Evolutionary conservation across 2,113 vertebrate genomes (phyloP).

Genomic region (Anoplopoma fimbria): DNA sequence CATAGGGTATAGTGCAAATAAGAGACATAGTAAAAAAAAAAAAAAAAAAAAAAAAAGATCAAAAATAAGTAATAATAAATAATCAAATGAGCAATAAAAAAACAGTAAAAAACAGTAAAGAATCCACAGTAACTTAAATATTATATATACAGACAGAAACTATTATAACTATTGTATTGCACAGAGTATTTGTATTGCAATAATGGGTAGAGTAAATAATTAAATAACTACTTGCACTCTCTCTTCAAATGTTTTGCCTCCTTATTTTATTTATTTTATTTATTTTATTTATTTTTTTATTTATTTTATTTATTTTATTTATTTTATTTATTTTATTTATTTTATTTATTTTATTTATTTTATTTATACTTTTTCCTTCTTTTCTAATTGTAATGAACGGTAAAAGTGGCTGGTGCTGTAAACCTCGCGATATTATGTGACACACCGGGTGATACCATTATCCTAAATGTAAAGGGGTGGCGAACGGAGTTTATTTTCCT

Average conservation of each 20-base stretch:
- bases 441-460: conserved; percentile 25
- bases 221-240: accelerated
- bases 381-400: neutral
- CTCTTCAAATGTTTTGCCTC: neutral
- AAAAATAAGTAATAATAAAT: too few species aligned
- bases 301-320: neutral
- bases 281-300: neutral
- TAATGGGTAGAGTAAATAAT: neutral
- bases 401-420: neutral
- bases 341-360: neutral
- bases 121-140: too few species aligned
- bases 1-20: too few species aligned
- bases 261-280: neutral
- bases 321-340: neutral
- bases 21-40: too few species aligned
- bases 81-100: too few species aligned
- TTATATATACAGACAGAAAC: too few species aligned
- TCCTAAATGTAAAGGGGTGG: neutral
- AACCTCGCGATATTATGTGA: conserved; percentile 28
- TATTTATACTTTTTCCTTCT: neutral
- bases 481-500: neutral
- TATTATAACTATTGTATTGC: too few species aligned
- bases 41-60: too few species aligned
- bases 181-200: too few species aligned
- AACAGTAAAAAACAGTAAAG: too few species aligned